Evolutionary conservation across 2,113 vertebrate genomes (phyloP).

Genomic region (Brienomyrus longianalis): DNA sequence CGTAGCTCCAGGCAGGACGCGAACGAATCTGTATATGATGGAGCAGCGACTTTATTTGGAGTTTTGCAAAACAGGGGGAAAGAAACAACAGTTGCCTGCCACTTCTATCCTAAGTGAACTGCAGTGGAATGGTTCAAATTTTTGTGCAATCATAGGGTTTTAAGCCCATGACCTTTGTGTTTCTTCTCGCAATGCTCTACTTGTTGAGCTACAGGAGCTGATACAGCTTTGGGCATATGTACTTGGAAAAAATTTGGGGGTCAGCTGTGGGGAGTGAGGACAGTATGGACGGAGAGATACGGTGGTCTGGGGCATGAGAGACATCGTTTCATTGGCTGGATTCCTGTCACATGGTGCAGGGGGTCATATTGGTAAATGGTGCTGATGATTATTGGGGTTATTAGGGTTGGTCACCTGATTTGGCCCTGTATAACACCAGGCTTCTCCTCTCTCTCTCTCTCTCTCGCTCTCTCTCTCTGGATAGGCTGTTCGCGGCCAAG

Average conservation of each 20-base stretch:
- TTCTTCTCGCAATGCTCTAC: background rate
- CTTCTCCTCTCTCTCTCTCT: background rate
- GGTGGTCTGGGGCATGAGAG: background rate
- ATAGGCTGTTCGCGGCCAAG: slow-evolving; percentile 80
- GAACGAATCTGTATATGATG: background rate
- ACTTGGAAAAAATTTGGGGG: background rate
- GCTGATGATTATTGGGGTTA: background rate
- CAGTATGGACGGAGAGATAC: background rate
- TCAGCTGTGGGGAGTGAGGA: background rate
- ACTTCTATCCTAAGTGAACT: background rate
- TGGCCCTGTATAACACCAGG: background rate
- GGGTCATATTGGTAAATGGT: background rate
- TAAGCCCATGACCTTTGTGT: background rate
- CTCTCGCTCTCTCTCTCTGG: slow-evolving; percentile 13
- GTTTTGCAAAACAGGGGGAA: background rate
- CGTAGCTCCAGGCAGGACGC: background rate
- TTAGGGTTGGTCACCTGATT: background rate
- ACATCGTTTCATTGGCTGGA: background rate
- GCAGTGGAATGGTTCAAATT: background rate
- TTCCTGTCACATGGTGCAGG: background rate
- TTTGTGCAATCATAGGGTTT: background rate
- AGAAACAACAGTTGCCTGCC: background rate
- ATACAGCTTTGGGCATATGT: background rate
- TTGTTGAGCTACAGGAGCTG: background rate
- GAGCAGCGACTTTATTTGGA: background rate